Conservation (phyloP, 2,888 invertebrate genomes). For the Sesia apiformis region DNA sequence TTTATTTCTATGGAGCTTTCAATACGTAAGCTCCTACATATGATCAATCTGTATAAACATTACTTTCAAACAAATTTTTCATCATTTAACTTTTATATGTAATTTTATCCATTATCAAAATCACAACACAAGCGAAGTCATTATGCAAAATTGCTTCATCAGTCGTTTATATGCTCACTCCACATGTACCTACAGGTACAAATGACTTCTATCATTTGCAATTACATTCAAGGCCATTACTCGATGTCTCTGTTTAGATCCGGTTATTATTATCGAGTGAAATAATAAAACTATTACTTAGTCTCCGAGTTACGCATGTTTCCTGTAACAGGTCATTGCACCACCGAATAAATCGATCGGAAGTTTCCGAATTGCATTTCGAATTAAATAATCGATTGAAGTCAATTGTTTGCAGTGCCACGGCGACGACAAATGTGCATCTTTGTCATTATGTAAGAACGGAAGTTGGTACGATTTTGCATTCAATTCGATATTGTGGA, state of each 20-base stretch:
- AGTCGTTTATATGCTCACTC: background rate
- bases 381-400: conserved; percentile 31
- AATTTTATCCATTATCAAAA: no score
- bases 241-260: background rate
- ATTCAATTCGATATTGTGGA: background rate
- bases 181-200: background rate
- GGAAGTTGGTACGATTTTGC: background rate
- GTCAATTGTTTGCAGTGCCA: conserved; percentile 24
- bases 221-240: background rate
- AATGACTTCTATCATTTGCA: background rate
- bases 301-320: conserved; percentile 2
- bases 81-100: no score
- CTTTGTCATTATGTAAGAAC: background rate
- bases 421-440: conserved; percentile 10
- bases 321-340: conserved; percentile 32
- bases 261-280: background rate
- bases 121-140: no score
- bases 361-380: conserved; percentile 58
- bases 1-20: no score
- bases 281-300: conserved; percentile 1
- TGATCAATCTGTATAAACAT: no score
- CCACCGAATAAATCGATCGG: conserved; percentile 43
- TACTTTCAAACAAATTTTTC: no score
- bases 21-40: no score
- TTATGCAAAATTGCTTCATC: background rate